Evolutionary conservation across 1,140 invertebrate species (phyloP), one percentile per base, ranked within the genome.

Genomic region (Pemphigus obesinymphae): DNA sequence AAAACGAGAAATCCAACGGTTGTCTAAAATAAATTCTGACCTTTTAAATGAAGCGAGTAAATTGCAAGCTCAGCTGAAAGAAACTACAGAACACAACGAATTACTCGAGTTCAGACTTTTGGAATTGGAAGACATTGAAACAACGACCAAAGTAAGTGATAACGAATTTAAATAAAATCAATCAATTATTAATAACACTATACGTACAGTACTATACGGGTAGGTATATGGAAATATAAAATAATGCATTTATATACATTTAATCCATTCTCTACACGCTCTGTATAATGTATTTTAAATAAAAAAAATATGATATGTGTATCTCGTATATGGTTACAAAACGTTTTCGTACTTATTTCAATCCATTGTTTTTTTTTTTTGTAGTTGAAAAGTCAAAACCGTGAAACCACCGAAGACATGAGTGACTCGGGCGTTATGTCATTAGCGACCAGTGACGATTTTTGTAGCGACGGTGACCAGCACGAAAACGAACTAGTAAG

Each of bases 101-200:
- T 83, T 88, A 20, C 85, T 88, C 15, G 88, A 89, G 82, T 89
- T 89, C 84, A 84, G 88, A 50, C 85, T 88, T 10, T 84, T 89
- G 43, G 88, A 89, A 82, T 83, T 89, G 83, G 87, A 88, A 58
- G 73, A 83, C 15, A 82, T 66, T 20, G 73, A 83, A 50, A 83
- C 66, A 23, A 70, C 72, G 34, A 70, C 82, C 43, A 84, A 83
- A 82, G 83, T 83, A 83, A 72, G 48, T n/a, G n/a, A n/a, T n/a
- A n/a, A n/a, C n/a, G n/a, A n/a, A n/a, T n/a, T n/a, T n/a, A n/a
- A n/a, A n/a, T n/a, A n/a, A n/a, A n/a, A n/a, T n/a, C n/a, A n/a
- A n/a, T n/a, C n/a, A n/a, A n/a, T n/a, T n/a, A n/a, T n/a, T n/a
- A n/a, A n/a, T n/a, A n/a, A n/a, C n/a, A n/a, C n/a, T n/a, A n/a